These are phyloP conservation scores for Solenopsis fugax DNA, from an alignment of 1,140 invertebrate genomes.

Conservation along the genomic window DNA sequence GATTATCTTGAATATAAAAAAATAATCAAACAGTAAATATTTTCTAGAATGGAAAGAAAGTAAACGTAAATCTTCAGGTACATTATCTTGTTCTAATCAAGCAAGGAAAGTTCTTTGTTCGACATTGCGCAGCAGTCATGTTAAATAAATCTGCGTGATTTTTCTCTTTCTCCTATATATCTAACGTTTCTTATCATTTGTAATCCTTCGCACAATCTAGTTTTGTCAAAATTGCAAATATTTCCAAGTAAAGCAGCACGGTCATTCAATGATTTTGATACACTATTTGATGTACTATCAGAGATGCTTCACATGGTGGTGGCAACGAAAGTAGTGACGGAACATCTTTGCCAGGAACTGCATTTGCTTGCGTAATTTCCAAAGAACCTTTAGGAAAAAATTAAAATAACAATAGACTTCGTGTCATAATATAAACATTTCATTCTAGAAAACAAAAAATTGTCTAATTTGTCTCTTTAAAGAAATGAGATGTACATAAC, in stretches of 20 bases:
- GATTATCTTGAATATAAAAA: too few relatives aligned
- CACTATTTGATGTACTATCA: slow-evolving; percentile 71
- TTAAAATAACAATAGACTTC: too few relatives aligned
- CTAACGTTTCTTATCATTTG: slow-evolving; percentile 76
- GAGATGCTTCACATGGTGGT: slow-evolving; percentile 73
- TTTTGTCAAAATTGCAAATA: slow-evolving; percentile 90
- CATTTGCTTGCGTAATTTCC: too few relatives aligned
- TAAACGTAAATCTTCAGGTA: slow-evolving; percentile 60
- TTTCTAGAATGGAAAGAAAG: too few relatives aligned
- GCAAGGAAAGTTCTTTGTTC: slow-evolving; percentile 43
- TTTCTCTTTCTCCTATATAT: slow-evolving; percentile 14
- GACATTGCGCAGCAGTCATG: slow-evolving; percentile 1
- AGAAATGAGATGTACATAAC: background rate
- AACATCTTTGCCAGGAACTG: too few relatives aligned
- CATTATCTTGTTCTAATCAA: slow-evolving; percentile 38
- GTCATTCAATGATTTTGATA: slow-evolving; percentile 82
- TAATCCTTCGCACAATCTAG: slow-evolving; percentile 88
- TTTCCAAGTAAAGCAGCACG: slow-evolving; percentile 89
- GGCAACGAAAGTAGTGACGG: slow-evolving; percentile 79
- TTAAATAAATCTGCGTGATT: background rate
- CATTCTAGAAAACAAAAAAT: slow-evolving; percentile 7
- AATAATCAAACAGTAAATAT: too few relatives aligned
- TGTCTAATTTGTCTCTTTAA: too few relatives aligned
- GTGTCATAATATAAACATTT: background rate
- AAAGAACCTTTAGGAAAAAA: too few relatives aligned